A percentile compares a stretch with the other conserved stretches of the same genome.
Evolutionary conservation across 2,797 vertebrate species (phyloP).

Genomic region (Epinephelus coioides): DNA sequence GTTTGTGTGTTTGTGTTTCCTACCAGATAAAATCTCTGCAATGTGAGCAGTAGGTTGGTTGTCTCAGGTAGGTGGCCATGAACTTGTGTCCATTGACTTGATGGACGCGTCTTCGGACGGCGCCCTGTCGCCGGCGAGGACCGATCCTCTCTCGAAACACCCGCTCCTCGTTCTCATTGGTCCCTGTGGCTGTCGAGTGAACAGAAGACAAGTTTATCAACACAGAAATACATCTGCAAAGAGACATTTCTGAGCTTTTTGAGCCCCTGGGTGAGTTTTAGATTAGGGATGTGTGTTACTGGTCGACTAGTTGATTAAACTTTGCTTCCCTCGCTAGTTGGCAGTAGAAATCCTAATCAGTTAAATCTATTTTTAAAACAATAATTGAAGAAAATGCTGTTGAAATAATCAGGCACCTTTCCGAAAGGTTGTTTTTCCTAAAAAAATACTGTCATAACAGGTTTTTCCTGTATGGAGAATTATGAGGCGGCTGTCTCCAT

Average conservation of each 20-base stretch:
- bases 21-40: slow-evolving; percentile 99
- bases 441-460: too few species aligned
- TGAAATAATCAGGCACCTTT: too few species aligned
- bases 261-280: too few species aligned
- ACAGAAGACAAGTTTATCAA: slow-evolving; percentile 15
- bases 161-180: slow-evolving; percentile 96
- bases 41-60: slow-evolving; percentile 98
- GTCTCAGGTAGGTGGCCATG: slow-evolving; percentile 98
- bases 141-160: slow-evolving; percentile 93
- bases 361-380: too few species aligned
- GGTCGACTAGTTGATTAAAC: too few species aligned
- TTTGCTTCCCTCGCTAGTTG: too few species aligned
- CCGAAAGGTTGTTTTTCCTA: too few species aligned
- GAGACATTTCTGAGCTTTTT: neutral
- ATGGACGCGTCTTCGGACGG: slow-evolving; percentile 95
- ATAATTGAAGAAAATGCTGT: too few species aligned
- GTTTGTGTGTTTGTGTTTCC: slow-evolving; percentile 29
- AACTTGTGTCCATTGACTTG: slow-evolving; percentile 99
- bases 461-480: too few species aligned
- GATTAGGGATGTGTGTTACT: too few species aligned
- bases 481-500: too few species aligned
- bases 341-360: too few species aligned
- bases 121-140: slow-evolving; percentile 94
- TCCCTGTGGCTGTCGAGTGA: slow-evolving; percentile 81
- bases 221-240: neutral